Evolutionary conservation across 2,113 vertebrate species (phyloP).

Genomic region (Syngnathus scovelli): DNA sequence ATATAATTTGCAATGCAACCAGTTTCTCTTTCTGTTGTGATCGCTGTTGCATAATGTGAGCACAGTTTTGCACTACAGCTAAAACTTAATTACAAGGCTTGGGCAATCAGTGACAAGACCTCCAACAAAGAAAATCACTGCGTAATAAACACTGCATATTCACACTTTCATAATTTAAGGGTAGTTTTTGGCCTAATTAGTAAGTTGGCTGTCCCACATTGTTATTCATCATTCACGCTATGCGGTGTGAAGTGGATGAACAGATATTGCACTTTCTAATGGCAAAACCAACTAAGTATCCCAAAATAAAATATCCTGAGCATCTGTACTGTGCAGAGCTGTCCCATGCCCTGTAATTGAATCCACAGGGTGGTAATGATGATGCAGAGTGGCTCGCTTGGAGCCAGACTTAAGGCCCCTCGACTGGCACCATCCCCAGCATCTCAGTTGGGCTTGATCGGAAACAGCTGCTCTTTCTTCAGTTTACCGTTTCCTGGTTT

Average conservation of each 20-base stretch:
- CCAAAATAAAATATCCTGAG: constrained; percentile 51
- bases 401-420: constrained; percentile 54
- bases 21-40: constrained; percentile 15
- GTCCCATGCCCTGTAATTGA: constrained; percentile 64
- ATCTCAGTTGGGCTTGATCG: constrained; percentile 42
- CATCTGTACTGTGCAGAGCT: constrained; percentile 37
- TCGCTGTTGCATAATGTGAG: constrained; percentile 35
- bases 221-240: constrained; percentile 29
- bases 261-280: constrained; percentile 41
- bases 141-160: constrained; percentile 29
- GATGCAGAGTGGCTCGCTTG: constrained; percentile 50
- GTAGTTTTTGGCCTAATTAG: constrained; percentile 18
- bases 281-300: constrained; percentile 25
- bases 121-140: constrained; percentile 34
- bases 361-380: constrained; percentile 57
- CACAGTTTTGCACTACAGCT: constrained; percentile 17
- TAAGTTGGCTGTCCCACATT: constrained; percentile 37
- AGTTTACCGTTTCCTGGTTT: constrained; percentile 45
- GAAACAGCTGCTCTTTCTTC: constrained; percentile 45
- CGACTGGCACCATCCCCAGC: constrained; percentile 38
- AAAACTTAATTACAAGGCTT: constrained; percentile 51
- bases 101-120: constrained; percentile 43
- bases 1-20: constrained; percentile 24
- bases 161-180: constrained; percentile 35
- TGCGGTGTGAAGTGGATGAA: constrained; percentile 41